Evolutionary conservation across 2,113 vertebrate species (phyloP).

Genomic region (Podarcis muralis): DNA sequence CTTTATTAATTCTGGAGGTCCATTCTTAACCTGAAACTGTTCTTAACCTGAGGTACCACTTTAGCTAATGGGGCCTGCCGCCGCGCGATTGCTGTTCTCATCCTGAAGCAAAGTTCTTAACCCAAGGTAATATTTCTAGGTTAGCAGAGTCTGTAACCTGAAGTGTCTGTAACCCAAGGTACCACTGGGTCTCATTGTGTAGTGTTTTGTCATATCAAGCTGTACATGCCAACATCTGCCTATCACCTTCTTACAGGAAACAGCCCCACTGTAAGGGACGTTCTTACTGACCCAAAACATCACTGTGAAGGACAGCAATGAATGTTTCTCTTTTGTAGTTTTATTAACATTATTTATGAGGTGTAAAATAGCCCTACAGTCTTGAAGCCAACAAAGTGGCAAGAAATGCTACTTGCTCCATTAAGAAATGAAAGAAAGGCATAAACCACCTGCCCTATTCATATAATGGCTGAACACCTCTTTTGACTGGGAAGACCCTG

Average conservation of each 20-base stretch:
- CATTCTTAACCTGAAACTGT: no score
- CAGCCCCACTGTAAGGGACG: neutral
- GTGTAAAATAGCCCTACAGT: neutral
- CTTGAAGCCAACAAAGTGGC: neutral
- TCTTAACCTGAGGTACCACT: no score
- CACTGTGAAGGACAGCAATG: neutral
- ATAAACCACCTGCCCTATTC: neutral
- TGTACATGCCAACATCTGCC: neutral
- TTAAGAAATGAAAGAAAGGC: neutral
- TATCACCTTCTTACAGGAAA: neutral
- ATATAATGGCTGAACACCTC: neutral
- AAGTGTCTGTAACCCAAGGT: no score
- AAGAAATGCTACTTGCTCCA: neutral
- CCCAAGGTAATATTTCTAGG: no score
- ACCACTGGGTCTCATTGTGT: neutral
- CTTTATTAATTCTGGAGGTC: no score
- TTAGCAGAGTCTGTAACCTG: no score
- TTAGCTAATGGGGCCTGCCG: no score
- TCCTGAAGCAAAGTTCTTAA: no score
- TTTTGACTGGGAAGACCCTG: neutral
- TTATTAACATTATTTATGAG: constrained; percentile 3
- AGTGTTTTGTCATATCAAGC: neutral
- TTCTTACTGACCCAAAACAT: neutral
- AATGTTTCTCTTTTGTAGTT: neutral
- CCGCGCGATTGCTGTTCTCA: no score